These are phyloP conservation scores for Tetramorium parvispinum DNA, from an alignment of 1,140 invertebrate species.

Conservation along the genomic window DNA sequence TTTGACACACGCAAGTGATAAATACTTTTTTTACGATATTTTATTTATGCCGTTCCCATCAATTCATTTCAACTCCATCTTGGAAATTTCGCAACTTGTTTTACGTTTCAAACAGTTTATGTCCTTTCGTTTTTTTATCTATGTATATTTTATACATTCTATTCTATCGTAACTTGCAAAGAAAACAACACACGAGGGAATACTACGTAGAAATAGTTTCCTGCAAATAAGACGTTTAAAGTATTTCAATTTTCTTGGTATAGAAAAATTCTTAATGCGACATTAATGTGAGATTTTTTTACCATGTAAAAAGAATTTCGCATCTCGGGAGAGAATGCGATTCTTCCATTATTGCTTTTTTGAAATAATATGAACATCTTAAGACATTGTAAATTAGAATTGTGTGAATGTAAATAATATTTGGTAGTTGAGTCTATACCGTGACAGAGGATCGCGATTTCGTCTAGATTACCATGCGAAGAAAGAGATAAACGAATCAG, in stretches of 20 bases:
- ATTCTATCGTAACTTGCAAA: neutral
- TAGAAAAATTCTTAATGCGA: neutral
- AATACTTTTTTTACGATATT: neutral
- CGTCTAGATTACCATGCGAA: neutral
- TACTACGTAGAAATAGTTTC: conserved; percentile 3
- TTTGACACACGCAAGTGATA: neutral
- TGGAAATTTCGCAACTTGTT: neutral
- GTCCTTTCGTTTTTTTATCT: neutral
- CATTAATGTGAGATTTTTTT: neutral
- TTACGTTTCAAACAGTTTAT: neutral
- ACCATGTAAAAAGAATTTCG: neutral
- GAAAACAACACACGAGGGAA: neutral
- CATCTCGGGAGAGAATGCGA: neutral
- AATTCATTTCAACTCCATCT: neutral
- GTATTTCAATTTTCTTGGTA: neutral
- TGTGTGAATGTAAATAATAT: conserved; percentile 5
- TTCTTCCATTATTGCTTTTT: neutral
- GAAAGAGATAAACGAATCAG: conserved; percentile 14
- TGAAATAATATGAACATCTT: neutral
- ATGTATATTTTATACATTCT: neutral
- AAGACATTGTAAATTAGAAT: neutral
- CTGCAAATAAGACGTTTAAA: neutral
- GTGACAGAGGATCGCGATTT: neutral
- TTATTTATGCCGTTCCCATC: neutral
- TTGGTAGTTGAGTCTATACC: neutral